Conservation (phyloP, 2,113 vertebrate species). For the Piprites chloris region DNA sequence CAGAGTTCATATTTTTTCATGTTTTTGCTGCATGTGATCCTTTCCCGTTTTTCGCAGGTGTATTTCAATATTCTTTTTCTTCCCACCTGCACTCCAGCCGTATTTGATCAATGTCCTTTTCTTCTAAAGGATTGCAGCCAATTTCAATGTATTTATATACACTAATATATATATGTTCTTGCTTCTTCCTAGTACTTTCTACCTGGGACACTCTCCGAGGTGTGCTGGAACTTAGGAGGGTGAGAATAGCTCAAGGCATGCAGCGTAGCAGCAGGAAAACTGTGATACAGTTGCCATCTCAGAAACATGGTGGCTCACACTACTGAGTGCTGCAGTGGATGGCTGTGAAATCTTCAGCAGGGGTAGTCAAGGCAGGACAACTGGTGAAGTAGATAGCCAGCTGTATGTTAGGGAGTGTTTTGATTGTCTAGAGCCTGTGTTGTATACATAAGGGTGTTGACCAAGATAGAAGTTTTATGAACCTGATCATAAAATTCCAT, state of each 20-base stretch:
- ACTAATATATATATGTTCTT: neutral
- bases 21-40: neutral
- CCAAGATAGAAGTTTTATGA: neutral
- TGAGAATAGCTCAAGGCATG: neutral
- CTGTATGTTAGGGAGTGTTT: neutral
- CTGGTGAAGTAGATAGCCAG: neutral
- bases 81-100: neutral
- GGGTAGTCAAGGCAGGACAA: neutral
- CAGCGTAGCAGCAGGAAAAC: neutral
- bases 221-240: neutral
- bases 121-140: neutral
- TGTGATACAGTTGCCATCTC: neutral
- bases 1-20: neutral
- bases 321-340: neutral
- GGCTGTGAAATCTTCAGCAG: neutral
- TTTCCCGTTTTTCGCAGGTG: neutral
- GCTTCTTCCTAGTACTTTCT: neutral
- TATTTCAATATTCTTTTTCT: neutral
- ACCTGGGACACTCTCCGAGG: neutral
- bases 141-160: neutral
- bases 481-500: neutral
- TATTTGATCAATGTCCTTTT: neutral
- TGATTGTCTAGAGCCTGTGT: neutral
- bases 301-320: neutral
- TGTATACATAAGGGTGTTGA: neutral